Conservation (phyloP, 1,140 invertebrate genomes). For the Goniozus legneri region DNA sequence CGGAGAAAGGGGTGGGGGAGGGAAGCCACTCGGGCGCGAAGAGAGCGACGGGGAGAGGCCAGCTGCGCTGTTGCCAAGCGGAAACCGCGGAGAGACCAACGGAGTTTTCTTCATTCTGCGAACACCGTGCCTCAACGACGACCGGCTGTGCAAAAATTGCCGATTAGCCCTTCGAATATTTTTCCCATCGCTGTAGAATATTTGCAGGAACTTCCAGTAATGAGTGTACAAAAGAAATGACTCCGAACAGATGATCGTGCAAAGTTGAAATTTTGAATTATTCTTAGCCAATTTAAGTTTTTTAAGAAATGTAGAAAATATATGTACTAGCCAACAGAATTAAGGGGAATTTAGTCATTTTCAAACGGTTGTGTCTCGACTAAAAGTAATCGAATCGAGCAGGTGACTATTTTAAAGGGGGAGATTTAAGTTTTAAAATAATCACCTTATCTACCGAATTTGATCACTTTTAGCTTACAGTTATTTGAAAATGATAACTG, state of each 20-base stretch:
- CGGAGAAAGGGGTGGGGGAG: not conserved
- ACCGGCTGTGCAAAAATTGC: not conserved
- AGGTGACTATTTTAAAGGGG: too few species aligned
- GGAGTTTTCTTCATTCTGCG: not conserved
- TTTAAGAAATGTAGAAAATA: not conserved
- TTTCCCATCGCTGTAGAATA: too few species aligned
- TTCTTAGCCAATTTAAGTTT: not conserved
- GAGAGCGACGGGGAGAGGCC: conserved; percentile 19
- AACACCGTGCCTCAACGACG: not conserved
- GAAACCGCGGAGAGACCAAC: conserved; percentile 22
- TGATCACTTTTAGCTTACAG: too few species aligned
- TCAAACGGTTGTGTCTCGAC: too few species aligned
- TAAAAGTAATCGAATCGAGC: too few species aligned
- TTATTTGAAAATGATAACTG: too few species aligned
- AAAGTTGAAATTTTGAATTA: not conserved
- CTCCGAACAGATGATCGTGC: not conserved
- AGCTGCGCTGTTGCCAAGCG: conserved; percentile 38
- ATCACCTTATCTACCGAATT: too few species aligned
- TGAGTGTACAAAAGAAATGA: not conserved
- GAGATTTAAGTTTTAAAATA: too few species aligned
- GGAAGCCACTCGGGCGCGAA: conserved; percentile 2
- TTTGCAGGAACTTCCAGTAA: not conserved
- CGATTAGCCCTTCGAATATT: too few species aligned
- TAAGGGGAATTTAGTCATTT: not conserved
- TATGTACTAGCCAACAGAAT: not conserved